These are phyloP conservation scores for Zapus hudsonius DNA, from an alignment of 2,113 vertebrate genomes.

Conservation along the genomic window DNA sequence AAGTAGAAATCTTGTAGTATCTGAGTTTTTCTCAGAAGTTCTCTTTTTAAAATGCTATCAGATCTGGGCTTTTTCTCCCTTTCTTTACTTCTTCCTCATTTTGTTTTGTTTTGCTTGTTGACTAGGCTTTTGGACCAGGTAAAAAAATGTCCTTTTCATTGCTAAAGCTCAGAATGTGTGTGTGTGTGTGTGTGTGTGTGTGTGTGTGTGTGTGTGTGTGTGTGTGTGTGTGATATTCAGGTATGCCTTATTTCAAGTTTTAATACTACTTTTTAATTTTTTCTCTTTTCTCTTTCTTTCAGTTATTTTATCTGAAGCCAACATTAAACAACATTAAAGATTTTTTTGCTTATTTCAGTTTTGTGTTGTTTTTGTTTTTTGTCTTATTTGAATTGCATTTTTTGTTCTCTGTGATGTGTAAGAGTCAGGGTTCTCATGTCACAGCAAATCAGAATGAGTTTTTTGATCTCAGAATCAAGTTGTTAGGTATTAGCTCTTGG, in stretches of 20 bases:
- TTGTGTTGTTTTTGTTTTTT: neutral
- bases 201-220: neutral
- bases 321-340: neutral
- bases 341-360: neutral
- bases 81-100: neutral
- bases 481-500: neutral
- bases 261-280: neutral
- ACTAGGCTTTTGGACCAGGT: neutral
- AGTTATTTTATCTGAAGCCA: neutral
- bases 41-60: slow-evolving; percentile 32
- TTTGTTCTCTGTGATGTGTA: slow-evolving; percentile 7
- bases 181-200: neutral
- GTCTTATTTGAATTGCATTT: neutral
- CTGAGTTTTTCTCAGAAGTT: slow-evolving; percentile 50
- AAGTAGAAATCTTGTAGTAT: slow-evolving; percentile 37
- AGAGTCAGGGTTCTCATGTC: neutral
- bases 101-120: neutral
- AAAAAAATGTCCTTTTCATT: neutral
- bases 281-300: neutral
- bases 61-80: neutral
- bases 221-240: neutral
- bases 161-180: neutral
- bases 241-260: neutral
- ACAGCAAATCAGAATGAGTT: neutral
- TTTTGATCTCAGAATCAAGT: neutral